Percentiles rank a stretch among this genome's conserved stretches.
These are phyloP conservation scores for Melanotaenia nigrans DNA, from an alignment of 2,797 vertebrate species.

Conservation along the genomic window DNA sequence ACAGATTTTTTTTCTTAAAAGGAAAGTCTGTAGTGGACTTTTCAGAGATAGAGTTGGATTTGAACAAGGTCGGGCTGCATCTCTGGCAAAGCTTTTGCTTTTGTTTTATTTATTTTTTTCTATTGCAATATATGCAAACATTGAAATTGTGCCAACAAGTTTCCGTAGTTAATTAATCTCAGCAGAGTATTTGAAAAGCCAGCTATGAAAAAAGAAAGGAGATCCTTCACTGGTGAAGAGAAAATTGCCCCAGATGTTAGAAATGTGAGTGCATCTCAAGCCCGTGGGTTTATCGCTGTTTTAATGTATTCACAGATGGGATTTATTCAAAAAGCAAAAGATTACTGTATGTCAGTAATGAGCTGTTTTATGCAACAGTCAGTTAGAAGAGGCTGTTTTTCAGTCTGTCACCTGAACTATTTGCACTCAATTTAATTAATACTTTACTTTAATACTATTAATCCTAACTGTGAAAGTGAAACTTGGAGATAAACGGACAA, in stretches of 20 bases:
- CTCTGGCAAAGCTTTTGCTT: no score
- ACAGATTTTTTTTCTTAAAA: neutral
- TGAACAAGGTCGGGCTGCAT: slow-evolving; percentile 11
- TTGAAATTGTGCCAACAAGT: slow-evolving; percentile 28
- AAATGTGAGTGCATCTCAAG: neutral
- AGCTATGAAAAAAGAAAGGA: neutral
- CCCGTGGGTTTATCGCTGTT: neutral
- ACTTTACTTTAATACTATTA: no score
- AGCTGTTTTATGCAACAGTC: no score
- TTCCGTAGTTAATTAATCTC: slow-evolving; percentile 47
- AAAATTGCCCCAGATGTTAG: no score
- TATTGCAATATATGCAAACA: slow-evolving; percentile 7
- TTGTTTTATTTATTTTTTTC: slow-evolving; percentile 8
- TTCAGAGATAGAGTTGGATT: slow-evolving; percentile 30
- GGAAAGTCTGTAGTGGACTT: slow-evolving; percentile 22
- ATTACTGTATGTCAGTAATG: neutral
- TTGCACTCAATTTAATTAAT: no score
- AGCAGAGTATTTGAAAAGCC: slow-evolving; percentile 12
- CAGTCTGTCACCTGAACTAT: no score
- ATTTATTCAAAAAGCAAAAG: slow-evolving; percentile 1
- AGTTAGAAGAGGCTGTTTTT: no score
- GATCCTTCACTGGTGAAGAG: neutral
- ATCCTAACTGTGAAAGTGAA: no score
- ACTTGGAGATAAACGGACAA: no score
- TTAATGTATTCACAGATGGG: neutral